Evolutionary conservation across 2,797 vertebrate species (phyloP), one percentile per base, ranked within the genome.

Genomic region (Hapalemur alaotrensis): DNA sequence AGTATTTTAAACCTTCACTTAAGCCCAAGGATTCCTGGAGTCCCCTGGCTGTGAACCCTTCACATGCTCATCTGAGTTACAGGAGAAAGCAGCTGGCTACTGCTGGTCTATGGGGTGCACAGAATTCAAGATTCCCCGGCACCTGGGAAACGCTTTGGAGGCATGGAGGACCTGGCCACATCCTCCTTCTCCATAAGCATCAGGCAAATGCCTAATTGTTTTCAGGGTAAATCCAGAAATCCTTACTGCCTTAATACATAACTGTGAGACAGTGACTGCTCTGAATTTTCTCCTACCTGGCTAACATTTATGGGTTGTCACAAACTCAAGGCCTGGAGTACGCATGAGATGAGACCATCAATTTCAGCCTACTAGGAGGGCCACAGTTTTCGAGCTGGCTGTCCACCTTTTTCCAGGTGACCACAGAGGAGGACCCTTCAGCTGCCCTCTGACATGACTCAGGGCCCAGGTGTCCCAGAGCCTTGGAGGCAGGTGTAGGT

Each of bases 151-250:
- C 5, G 30, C 11, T n/a, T 35, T 28, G 10, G 61, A 54, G 52
- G 17, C 5, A 15, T 2, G 0, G 22, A 28, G 0, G 22, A 25
- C 17, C 30, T 30, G 20, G 9, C 6, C 3, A 0, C 10, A 10
- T n/a, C 43, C 17, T 65, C 46, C 14, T 50, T 28, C 25, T 35
- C 69, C 38, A 57, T 30, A 22, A 92, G 30, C 10, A 54, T 18
- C 75, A 72, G 32, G 17, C 5, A 72, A 8, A 28, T 18, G n/a
- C 22, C 35, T 63, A 35, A 30, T 50, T 38, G n/a, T 63, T 67
- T 41, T 35, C 83, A 54, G 7, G 17, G 20, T 23, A 79, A 82
- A 69, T 20, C 23, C 2, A 48, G 69, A 70, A 46, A 72, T 13
- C 22, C 14, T 72, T 28, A 14, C 28, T 14, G 23, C 72, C 59